These are phyloP conservation scores for fruit fly (Drosophila melanogaster) DNA, from an alignment of 1,140 invertebrate species.

Conservation along the genomic window Release_6_plus_ISO1_MT NC_004354.4:4058001-4058500, in stretches of 20 bases:
- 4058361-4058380: neutral
- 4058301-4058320: neutral
- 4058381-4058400: slow-evolving; percentile 32
- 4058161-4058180: slow-evolving; percentile 21
- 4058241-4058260: neutral
- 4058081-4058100: too few species aligned
- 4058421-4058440: slow-evolving; percentile 44
- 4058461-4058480: slow-evolving; percentile 63
- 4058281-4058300: too few species aligned
- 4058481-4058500: slow-evolving; percentile 42
- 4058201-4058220: slow-evolving; percentile 33
- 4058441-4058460: slow-evolving; percentile 41
- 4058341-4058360: neutral
- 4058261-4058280: too few species aligned
- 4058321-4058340: neutral
- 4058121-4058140: neutral
- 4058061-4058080: neutral
- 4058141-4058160: slow-evolving; percentile 4
- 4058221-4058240: slow-evolving; percentile 24
- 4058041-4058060: slow-evolving; percentile 1
- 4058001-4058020: slow-evolving; percentile 78
- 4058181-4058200: slow-evolving; percentile 29
- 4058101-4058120: too few species aligned
- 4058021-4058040: slow-evolving; percentile 36
- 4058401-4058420: slow-evolving; percentile 37